These are phyloP conservation scores for Muschampia plurimacula DNA, from an alignment of 2,888 invertebrate genomes.

Conservation along the genomic window DNA sequence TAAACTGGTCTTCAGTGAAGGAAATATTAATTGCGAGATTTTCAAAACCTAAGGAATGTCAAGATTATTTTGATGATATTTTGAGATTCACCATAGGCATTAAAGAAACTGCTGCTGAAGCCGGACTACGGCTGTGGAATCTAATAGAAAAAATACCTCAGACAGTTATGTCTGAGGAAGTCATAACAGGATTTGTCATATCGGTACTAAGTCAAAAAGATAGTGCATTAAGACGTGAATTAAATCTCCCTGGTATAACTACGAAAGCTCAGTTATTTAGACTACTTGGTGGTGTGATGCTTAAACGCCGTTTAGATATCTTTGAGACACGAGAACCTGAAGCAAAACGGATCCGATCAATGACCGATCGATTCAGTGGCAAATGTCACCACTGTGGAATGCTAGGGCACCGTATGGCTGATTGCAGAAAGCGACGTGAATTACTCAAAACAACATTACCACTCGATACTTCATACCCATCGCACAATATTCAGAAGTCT, in stretches of 20 bases:
- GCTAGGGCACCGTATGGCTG: background rate
- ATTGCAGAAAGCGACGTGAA: too few species aligned
- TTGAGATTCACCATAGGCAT: too few species aligned
- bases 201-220: conserved; percentile 8
- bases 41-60: too few species aligned
- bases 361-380: conserved; percentile 20
- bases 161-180: conserved; percentile 1
- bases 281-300: conserved; percentile 41
- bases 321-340: conserved; percentile 20
- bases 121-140: background rate
- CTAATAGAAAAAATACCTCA: background rate
- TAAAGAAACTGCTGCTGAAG: background rate
- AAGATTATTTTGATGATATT: too few species aligned
- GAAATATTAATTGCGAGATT: background rate
- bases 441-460: too few species aligned
- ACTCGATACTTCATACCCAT: too few species aligned
- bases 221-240: conserved; percentile 43
- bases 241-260: conserved; percentile 39
- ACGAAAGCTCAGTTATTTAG: conserved; percentile 47
- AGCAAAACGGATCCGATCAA: conserved; percentile 17
- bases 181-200: background rate
- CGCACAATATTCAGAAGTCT: too few species aligned
- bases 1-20: too few species aligned
- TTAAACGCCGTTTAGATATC: conserved; percentile 40
- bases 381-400: conserved; percentile 26